Evolutionary conservation across 2,797 vertebrate genomes (phyloP), one percentile per base, ranked within the genome.

Genomic region (Furcifer pardalis): DNA sequence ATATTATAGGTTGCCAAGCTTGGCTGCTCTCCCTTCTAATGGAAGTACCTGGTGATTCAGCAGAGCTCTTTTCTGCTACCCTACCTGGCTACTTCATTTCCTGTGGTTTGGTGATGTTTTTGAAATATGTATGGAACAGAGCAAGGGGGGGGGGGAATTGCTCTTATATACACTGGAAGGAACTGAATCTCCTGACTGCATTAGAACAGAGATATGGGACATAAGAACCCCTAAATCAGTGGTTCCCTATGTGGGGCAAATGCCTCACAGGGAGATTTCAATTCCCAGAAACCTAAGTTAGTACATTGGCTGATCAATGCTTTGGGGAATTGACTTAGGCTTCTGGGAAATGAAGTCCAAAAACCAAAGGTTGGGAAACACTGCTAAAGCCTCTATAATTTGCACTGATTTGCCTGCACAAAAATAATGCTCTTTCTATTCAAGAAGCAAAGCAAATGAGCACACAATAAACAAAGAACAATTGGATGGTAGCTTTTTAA

Each of bases 21-120:
- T 78, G 78, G 59, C 59, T 82, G 79, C 59, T 82, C 74, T 73
- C 66, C 49, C 35, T 49, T 87, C 73, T 77, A 73, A 81, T 78
- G 82, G 81, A 84, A 81, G 66, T 73, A 81, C 46, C n/a, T 42
- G 21, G 35, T 84, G 73, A 87, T 63, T 77, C 77, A 84, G 35
- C 44, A 77, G 72, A 17, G 17, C 77, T 84, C 62, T 37, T 69
- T 35, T 81, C 65, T 25, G 32, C 79, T 86, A 37, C 73, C 56
- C 2, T 76, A 42, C 25, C 15, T 56, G 77, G 44, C 82, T 77
- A 59, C 65, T 84, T 87, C 82, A 56, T 84, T 86, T 60, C 35
- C 73, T 7, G 5, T 71, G 65, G 73, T 81, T 63, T 63, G 40
- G 27, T 25, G 21, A 49, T 86, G 72, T 7, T 77, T 77, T 82